Percentiles rank a stretch among this genome's conserved stretches.
Conservation (phyloP, 1,140 invertebrate species). For the Helicoverpa armigera region DNA sequence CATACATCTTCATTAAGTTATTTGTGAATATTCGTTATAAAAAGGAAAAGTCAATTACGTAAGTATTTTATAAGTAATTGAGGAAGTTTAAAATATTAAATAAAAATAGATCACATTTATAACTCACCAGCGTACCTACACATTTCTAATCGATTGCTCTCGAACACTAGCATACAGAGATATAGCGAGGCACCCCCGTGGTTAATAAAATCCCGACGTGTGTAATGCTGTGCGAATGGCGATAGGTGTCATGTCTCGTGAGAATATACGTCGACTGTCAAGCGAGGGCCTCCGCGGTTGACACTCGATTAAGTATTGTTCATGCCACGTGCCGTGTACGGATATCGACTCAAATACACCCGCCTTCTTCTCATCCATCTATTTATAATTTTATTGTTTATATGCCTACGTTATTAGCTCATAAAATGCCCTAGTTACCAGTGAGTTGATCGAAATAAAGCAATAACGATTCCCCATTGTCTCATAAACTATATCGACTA, state of each 20-base stretch:
- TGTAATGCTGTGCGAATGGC: constrained; percentile 34
- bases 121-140: too few relatives aligned
- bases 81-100: too few relatives aligned
- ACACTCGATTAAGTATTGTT: constrained; percentile 44
- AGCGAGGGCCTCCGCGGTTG: constrained; percentile 17
- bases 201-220: constrained; percentile 29
- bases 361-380: not conserved
- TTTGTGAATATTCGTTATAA: too few relatives aligned
- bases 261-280: constrained; percentile 42
- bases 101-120: too few relatives aligned
- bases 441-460: not conserved
- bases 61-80: too few relatives aligned
- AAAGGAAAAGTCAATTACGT: too few relatives aligned
- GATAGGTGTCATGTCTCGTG: constrained; percentile 40
- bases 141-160: not conserved
- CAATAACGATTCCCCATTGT: not conserved
- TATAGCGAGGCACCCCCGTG: not conserved
- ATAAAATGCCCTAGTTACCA: not conserved
- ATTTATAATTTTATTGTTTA: not conserved
- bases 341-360: not conserved
- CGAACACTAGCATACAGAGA: not conserved
- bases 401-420: not conserved
- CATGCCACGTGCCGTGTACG: too few relatives aligned
- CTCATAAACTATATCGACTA: not conserved
- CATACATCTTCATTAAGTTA: too few relatives aligned